Base-by-base conservation (phyloP, 2,113 vertebrate species). In the Picathartes gymnocephalus region DNA sequence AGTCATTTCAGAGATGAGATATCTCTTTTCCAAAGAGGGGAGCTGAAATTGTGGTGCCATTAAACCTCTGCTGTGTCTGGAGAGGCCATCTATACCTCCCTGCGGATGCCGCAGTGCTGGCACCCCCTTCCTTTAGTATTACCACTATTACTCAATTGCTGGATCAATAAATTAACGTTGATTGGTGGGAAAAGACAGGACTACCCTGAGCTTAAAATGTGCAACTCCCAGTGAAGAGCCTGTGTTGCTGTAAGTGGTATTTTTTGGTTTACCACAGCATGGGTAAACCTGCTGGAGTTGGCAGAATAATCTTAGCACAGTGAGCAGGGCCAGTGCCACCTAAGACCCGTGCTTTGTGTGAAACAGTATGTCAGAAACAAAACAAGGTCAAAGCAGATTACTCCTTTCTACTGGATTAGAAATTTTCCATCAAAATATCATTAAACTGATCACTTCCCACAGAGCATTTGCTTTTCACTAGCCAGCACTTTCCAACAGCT, bases 1-100 rank as follows among this genome's bases (percentile, higher is more conserved):
- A 61, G 74, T 56, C 58, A 88, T 95, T 95, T 89, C 81, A 91
- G 90, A 86, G 88, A 93, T 83, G 85, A 91, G 71, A 6, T 70
- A 80, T 90, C 56, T 93, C 87, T 86, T 89, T 92, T 72, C 13
- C 25, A 80, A 78, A 93, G 78, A 47, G 0, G 0, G 35, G 70
- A 91, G 66, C 47, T 91, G 94, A 47, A 86, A 68, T 1, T 69
- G 42, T 5, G 10, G 45, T 72, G 69, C 81, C 0, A 1, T 87
- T 93, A 82, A 76, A 72, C 21, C 69, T 90, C 65, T 0, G 1
- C 40, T 0, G 4, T 80, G 58, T 33, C 88, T 82, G 90, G 66
- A 88, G 62, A 68, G 54, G 50, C 92, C 93, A 94, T 80, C 90
- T 85, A 78, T n/a, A 53, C 81, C 37, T 74, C 78, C 39, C 77